phyloP scores from a whole-genome alignment of 2,113 vertebrate genomes.

The Cardinalis cardinalis region DNA sequence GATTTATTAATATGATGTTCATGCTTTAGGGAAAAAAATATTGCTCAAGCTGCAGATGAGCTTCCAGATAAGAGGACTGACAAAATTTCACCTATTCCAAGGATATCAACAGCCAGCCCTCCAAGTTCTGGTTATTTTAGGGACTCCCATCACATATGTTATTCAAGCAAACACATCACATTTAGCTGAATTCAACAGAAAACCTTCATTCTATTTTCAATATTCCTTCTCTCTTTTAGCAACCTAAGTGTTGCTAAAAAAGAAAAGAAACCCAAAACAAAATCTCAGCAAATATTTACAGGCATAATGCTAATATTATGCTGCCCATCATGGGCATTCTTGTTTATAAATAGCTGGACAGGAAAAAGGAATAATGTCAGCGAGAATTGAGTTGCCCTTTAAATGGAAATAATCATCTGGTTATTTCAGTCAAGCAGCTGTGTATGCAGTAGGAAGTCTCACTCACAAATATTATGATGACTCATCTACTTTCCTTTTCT shows the following conservation, averaged over 20 bases:
- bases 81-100: background rate
- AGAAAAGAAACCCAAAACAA: background rate
- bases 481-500: conserved; percentile 43
- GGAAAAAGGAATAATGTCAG: background rate
- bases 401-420: conserved; percentile 7
- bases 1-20: background rate
- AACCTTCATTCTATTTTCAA: background rate
- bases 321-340: background rate
- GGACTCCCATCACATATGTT: background rate
- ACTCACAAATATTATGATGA: conserved; percentile 19
- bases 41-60: background rate
- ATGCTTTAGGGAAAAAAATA: background rate
- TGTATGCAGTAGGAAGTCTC: background rate
- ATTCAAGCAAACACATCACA: background rate
- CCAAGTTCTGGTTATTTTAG: background rate
- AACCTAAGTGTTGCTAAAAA: background rate
- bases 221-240: background rate
- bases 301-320: background rate
- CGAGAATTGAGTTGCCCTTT: background rate
- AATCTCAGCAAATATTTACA: background rate
- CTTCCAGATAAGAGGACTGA: background rate
- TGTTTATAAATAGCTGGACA: background rate
- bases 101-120: background rate
- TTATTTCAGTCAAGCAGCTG: conserved; percentile 1
- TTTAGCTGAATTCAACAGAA: background rate